phyloP scores from a whole-genome alignment of 1,140 invertebrate species.

The Camponotus vicinus region DNA sequence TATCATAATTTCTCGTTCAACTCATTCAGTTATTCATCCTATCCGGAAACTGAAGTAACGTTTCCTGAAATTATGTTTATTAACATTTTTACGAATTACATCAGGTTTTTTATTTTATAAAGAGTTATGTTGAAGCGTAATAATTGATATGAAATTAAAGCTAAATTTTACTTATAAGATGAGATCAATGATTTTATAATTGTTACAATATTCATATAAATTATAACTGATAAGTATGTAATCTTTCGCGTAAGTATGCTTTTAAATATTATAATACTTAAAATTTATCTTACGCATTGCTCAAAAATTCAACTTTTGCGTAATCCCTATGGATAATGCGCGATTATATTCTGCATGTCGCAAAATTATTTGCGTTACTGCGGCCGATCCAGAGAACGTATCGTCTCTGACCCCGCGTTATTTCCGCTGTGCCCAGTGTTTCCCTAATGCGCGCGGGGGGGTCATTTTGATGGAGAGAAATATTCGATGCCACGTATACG shows the following conservation, averaged over 20 bases:
- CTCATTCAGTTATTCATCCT: not conserved
- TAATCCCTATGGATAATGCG: not conserved
- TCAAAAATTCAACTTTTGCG: no score
- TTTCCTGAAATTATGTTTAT: no score
- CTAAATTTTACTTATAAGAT: no score
- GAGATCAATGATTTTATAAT: not conserved
- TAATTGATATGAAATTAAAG: not conserved
- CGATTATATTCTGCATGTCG: not conserved
- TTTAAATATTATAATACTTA: no score
- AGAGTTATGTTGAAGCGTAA: not conserved
- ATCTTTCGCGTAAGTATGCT: no score
- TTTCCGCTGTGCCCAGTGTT: conserved; percentile 70
- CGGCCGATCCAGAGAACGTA: not conserved
- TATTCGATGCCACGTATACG: conserved; percentile 72
- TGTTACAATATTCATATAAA: not conserved
- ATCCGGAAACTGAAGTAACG: not conserved
- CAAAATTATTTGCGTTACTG: conserved; percentile 36
- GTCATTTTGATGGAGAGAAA: conserved; percentile 78
- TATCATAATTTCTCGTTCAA: not conserved
- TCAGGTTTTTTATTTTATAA: not conserved
- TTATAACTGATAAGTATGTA: no score
- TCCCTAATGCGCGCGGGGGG: conserved; percentile 69
- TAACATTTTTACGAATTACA: no score
- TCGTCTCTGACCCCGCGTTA: conserved; percentile 53
- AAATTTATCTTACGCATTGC: no score